Evolutionary conservation across 2,797 vertebrate species (phyloP).

Genomic region (Podarcis siculus): DNA sequence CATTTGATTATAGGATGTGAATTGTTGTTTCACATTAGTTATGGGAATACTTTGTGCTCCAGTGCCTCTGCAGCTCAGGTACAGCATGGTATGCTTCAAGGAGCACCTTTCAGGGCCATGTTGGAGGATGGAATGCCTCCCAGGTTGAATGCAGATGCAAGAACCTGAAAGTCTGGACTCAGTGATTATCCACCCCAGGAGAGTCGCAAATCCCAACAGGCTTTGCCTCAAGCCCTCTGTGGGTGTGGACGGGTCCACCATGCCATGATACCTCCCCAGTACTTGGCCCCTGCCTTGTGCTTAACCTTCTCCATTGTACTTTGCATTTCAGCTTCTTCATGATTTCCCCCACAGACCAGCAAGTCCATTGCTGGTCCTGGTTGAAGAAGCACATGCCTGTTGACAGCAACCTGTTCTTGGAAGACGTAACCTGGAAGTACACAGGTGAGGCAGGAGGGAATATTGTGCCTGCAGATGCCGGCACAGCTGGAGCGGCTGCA

Average conservation of each 20-base stretch:
- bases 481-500: background rate
- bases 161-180: background rate
- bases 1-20: too few relatives aligned
- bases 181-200: background rate
- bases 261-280: accelerated
- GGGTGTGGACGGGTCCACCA: background rate
- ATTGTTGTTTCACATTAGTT: background rate
- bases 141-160: background rate
- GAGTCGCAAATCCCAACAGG: background rate
- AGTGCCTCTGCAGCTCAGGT: background rate
- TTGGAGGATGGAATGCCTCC: background rate
- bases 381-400: constrained; percentile 91
- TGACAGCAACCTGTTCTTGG: constrained; percentile 88
- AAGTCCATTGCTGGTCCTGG: constrained; percentile 98
- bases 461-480: too few relatives aligned
- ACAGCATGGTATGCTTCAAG: background rate
- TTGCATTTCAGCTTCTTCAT: constrained; percentile 90
- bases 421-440: constrained; percentile 98
- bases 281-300: background rate
- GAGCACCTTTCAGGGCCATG: background rate
- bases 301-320: constrained; percentile 22
- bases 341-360: constrained; percentile 97
- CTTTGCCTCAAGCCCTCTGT: background rate
- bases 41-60: background rate
- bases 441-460: constrained; percentile 81